These are phyloP conservation scores for Tachypleus tridentatus DNA, from an alignment of 1,140 invertebrate species.

Conservation along the genomic window DNA sequence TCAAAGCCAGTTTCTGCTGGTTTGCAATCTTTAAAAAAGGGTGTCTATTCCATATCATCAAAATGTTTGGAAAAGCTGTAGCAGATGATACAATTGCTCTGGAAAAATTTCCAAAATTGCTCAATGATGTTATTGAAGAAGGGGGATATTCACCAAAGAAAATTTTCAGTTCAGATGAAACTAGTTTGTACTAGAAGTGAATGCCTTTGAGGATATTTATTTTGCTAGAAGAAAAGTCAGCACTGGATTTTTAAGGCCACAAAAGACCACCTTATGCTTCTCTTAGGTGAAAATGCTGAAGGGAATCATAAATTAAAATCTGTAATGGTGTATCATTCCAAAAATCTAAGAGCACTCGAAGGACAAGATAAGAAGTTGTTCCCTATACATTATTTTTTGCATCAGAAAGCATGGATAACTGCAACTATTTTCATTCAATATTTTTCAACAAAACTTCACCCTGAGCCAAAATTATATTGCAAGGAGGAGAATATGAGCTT, in stretches of 20 bases:
- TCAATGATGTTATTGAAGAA: too few relatives aligned
- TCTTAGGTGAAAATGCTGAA: conserved; percentile 1
- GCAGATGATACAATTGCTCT: too few relatives aligned
- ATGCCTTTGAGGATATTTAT: conserved; percentile 8
- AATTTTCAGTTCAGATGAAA: conserved; percentile 18
- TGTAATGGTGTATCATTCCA: conserved; percentile 4
- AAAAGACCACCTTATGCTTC: conserved; percentile 5
- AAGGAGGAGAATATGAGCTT: conserved; percentile 9
- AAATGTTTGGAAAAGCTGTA: too few relatives aligned
- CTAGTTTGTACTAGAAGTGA: neutral
- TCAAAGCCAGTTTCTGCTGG: too few relatives aligned
- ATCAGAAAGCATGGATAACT: conserved; percentile 17
- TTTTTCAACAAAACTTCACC: conserved; percentile 13
- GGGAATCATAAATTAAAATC: conserved; percentile 10
- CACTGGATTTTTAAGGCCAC: conserved; percentile 4
- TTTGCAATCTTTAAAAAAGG: too few relatives aligned
- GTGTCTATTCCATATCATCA: too few relatives aligned
- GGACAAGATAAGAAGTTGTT: neutral
- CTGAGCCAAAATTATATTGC: conserved; percentile 10
- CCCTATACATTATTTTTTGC: conserved; percentile 4
- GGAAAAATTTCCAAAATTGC: too few relatives aligned
- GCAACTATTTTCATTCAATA: conserved; percentile 16
- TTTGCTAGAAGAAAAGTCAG: neutral
- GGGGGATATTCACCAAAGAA: too few relatives aligned
- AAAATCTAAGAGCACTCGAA: conserved; percentile 13